Evolutionary conservation across 2,797 vertebrate species (phyloP), one percentile per base, ranked within the genome.

Genomic region (Coilia nasus): DNA sequence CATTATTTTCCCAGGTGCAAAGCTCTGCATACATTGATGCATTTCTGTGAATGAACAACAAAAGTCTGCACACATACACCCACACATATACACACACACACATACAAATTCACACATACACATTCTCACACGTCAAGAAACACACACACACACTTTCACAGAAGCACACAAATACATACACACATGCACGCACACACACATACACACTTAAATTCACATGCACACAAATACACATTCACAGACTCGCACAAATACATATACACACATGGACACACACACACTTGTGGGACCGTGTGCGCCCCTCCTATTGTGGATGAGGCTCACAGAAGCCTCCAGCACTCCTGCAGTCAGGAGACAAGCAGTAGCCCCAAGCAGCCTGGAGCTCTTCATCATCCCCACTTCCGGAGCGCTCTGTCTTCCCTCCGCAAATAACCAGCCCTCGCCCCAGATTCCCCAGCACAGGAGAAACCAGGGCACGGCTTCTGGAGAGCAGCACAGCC

Each of bases 391-490:
- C 83, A 86, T 87, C 83, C 84, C 82, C 83, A 81, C 84, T 85
- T 84, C 64, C 84, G 62, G 46, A 80, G 64, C 60, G 82, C 47
- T 28, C 80, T 59, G 71, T 75, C 47, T 80, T 80, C 54, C 35
- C 41, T 54, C 84, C 78, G 62, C 86, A 88, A 87, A 89, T 90
- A 90, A 86, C 84, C 62, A 86, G 83, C 28, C 64, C 81, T 25
- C 84, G 87, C 81, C 86, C 85, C 85, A 89, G 54, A 86, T 88
- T 85, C 28, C 67, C 67, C 67, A 0, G 3, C 25, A 59, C 84
- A n/a, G 50, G 35, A 71, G 57, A 83, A 87, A 90, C 62, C 41
- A 88, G 84, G 82, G 85, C 83, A 82, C 41, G 67, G 47, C 50
- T 35, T 80, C 35, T 82, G 57, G 25, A 86, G 25, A 64, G 60